Base-by-base conservation (phyloP, 2,797 vertebrate genomes). In the Lepilemur ruficaudatus region DNA sequence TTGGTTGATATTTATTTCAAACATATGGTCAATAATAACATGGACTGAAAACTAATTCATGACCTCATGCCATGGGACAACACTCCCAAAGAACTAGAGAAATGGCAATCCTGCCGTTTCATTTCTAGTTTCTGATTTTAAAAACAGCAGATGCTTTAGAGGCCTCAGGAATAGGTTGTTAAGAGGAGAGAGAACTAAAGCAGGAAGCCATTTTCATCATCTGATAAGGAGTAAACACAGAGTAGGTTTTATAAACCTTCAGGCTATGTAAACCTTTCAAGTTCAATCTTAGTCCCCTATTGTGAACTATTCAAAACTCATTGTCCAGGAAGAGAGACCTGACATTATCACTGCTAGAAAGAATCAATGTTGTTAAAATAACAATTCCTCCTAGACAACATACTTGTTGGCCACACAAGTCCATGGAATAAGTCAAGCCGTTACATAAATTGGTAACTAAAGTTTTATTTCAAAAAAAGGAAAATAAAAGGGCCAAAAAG, bases 351-450 rank as follows among this genome's bases (percentile, higher is more conserved):
- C 52, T 73, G 93, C 72, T 93, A 63, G 69, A 95, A 95, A 96
- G 43, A 80, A 93, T 88, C 82, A 90, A 65, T 86, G 79, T 35
- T 89, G 86, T 87, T 97, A 95, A 96, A 97, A 88, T 85, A 95
- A 85, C 55, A 82, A 80, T 92, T 94, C 80, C 93, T 89, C 73
- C 63, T 88, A 46, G 76, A 91, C 95, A 81, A 75, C 14, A 4
- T 85, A 89, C 88, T 92, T 91, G 23, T 41, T 97, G 89, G 63
- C 78, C 69, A 91, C 55, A 94, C 67, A 65, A 90, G n/a, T 69
- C 59, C 20, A 28, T 17, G 12, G 63, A 86, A 73, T 81, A 89
- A 96, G 32, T 75, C 41, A 97, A 50, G 7, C 41, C 59, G 83
- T 93, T 96, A 89, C 48, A 87, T 67, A 96, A 91, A 96, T 67